Conservation (phyloP, 2,797 vertebrate species). For the Vireo griseus region DNA sequence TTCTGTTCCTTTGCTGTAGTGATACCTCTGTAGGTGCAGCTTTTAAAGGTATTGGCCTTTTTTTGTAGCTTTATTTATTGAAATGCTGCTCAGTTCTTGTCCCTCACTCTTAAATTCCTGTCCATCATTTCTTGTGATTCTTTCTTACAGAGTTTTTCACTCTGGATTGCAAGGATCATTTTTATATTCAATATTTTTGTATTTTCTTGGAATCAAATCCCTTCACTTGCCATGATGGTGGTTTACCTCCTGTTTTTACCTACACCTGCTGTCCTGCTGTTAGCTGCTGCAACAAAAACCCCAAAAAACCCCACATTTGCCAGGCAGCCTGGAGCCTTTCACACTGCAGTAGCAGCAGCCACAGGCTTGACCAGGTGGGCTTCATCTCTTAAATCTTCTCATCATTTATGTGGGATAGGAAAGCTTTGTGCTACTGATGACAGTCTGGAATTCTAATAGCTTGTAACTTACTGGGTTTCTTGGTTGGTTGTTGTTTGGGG, state of each 20-base stretch:
- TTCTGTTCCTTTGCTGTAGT: neutral
- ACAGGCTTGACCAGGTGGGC: neutral
- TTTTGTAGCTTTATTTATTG: neutral
- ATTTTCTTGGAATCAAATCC: neutral
- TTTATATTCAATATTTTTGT: neutral
- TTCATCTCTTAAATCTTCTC: neutral
- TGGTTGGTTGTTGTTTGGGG: neutral
- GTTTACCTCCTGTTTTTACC: neutral
- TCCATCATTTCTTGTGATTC: neutral
- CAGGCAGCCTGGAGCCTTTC: neutral
- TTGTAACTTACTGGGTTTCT: neutral
- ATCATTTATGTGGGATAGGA: neutral
- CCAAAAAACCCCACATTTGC: accelerated
- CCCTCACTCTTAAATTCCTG: neutral
- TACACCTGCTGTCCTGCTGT: neutral
- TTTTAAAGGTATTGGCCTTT: neutral
- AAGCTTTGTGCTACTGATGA: neutral
- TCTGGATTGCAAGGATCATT: neutral
- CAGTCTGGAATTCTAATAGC: neutral
- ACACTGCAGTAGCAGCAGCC: neutral
- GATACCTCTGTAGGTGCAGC: neutral
- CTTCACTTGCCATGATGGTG: neutral
- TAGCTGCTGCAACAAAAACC: neutral
- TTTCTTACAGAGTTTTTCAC: neutral
- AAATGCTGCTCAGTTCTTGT: neutral